phyloP scores from a whole-genome alignment of 2,797 vertebrate genomes.

The Sebastes diaconus region DNA sequence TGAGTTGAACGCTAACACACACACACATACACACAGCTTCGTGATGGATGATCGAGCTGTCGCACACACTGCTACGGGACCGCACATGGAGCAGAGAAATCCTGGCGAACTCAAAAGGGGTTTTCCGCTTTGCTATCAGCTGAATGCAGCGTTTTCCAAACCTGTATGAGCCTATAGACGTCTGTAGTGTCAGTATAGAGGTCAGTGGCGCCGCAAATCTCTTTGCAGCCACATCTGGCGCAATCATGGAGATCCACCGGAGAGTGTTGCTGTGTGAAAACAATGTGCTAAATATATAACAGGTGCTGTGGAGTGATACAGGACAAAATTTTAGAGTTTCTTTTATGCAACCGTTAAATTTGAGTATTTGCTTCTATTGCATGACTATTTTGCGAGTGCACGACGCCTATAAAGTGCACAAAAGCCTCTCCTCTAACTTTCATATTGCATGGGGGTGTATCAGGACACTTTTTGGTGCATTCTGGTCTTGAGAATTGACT shows the following conservation, averaged over 20 bases:
- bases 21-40: constrained; percentile 7
- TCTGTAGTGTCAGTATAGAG: neutral
- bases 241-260: neutral
- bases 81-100: neutral
- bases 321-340: neutral
- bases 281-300: constrained; percentile 2
- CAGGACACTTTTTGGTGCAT: neutral
- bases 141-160: neutral
- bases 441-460: neutral
- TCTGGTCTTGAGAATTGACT: neutral
- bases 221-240: constrained; percentile 20
- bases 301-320: neutral
- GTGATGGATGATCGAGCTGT: constrained; percentile 12
- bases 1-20: constrained; percentile 31
- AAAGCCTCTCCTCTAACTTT: neutral
- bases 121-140: neutral
- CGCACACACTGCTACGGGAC: constrained; percentile 2
- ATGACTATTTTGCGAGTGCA: neutral
- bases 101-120: neutral
- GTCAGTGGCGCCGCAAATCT: neutral
- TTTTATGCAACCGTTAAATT: neutral
- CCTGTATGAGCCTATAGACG: neutral
- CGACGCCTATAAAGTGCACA: neutral
- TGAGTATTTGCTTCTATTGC: neutral
- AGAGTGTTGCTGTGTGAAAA: neutral